Base-by-base conservation (phyloP, 35 echinoderm and acorn worm genomes). In the Lytechinus pictus region DNA sequence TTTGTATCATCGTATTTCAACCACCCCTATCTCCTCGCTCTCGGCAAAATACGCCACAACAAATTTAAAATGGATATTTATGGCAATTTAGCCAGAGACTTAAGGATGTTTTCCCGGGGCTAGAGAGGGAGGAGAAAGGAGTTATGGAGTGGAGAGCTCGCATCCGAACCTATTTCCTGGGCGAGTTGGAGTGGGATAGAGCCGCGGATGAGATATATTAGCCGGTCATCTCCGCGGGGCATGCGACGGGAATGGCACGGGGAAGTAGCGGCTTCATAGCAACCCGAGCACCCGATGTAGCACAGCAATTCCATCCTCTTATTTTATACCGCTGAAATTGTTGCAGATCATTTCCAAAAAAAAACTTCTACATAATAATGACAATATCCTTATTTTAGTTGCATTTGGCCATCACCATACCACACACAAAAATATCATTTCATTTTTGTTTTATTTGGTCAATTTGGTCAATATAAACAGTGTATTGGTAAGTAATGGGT, bases 51-150 rank as follows among this genome's bases (percentile, higher is more conserved):
- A 54, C 52, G 88, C 88, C 28, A 13, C 54, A 55, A 53, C n/a
- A 93, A 93, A 93, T 54, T 93, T 93, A 93, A 93, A 54, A 93
- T 93, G 92, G 92, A 93, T 93, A 93, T 93, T 93, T 93, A 93
- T 93, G 92, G 92, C 92, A 93, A 93, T 93, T 93, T 93, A 93
- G 92, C 28, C 92, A 57, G 52, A 27, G 55, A 53, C 53, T 93
- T 57, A 57, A 93, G 92, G 92, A 93, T 93, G 92, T 93, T 93
- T 93, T 93, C 92, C 92, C 53, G 92, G 52, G 92, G 92, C 92
- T 14, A 57, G 27, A 93, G 55, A 54, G 92, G 92, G 92, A 93
- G n/a, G 54, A 57, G 54, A 93, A 16, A 93, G 11, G 92, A 93
- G n/a, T 55, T 93, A 16, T 93, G 92, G 92, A 93, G 92, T 93